Evolutionary conservation across 2,888 invertebrate species (phyloP), one percentile per base, ranked within the genome.

Genomic region (Leucoma salicis): DNA sequence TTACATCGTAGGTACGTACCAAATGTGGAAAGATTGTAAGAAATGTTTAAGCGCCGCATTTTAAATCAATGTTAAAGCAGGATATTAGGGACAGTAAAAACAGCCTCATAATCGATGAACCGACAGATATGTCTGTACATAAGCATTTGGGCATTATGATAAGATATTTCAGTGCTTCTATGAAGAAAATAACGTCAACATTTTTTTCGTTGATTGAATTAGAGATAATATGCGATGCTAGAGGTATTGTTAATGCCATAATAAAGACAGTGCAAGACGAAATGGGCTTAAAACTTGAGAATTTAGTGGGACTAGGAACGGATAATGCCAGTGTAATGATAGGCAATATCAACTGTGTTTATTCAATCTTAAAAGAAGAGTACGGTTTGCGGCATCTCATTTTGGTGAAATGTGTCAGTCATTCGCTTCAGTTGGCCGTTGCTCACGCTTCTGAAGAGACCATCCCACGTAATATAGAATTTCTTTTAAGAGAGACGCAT

Each of bases 301-400:
- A 21, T 21, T 21, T 21, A 6, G 8, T 21, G 5, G 4, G n/a
- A n/a, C n/a, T n/a, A n/a, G 70, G 67, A 3, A 62, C 64, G 1
- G 70, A 71, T 31, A 74, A 74, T 52, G 73, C 73, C 2, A 49
- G 66, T 8, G 67, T 68, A 2, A 69, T 74, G 72, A 65, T 59
- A 13, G 68, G 72, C 0, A 14, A 42, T 2, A 55, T 67, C 39
- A 66, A 67, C 35, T 50, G 70, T 7, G 66, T 74, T 3, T 35
- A 56, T 36, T 38, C 27, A 39, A 55, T 63, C 12, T 36, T 69
- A 10, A 60, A 64, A 50, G 56, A 36, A 18, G 42, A 59, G 28
- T 29, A 55, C 46, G 31, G 65, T 12, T 25, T 61, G 8, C 66
- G 69, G 13, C 39, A 62, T 39, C 39, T 69, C 35, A 49, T 65